Base-by-base conservation (phyloP, 92 coral and sea anemone species). In the Porites divaricata region DNA sequence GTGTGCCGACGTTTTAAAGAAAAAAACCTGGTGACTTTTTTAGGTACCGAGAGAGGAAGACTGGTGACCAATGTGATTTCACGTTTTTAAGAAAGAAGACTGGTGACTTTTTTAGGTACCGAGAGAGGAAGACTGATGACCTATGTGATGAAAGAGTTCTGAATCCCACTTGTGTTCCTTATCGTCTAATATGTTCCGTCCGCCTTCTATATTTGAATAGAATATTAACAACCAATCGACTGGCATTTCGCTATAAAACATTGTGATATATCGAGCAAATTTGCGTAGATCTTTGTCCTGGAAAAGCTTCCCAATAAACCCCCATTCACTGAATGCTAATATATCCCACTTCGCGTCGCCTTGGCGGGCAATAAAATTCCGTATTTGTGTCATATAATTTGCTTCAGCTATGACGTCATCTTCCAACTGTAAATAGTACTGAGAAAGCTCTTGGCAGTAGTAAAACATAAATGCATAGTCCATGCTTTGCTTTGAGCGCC, bases 401-500 rank as follows among this genome's bases (percentile, higher is more conserved):
- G 81, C 82, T 61, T 65, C 77, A 9, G 94, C 79, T n/a, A 67
- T 80, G 49, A 96, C 94, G 86, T 96, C 99, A 64, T 96, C 99
- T 75, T 96, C 99, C 59, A 96, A 84, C 17, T 96, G 99, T 28
- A 96, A 71, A 62, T 96, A 96, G 69, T 92, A 95, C 23, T 88
- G 82, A 1, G 98, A 89, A 8, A 96, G 77, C 25, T 81, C 88
- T 35, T 95, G 88, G 53, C 95, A 76, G 86, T 95, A 96, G 59
- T 89, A 85, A 86, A 96, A 89, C 52, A 96, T 67, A 61, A 93
- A 96, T 1, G 85, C 93, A 50, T 95, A 89, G 28, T 96, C 99
- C 67, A 96, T 89, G 62, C 78, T 70, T 49, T 96, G 99, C 63
- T 96, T 96, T 0, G 99, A 90, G 1, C 99, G 98, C 99, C 99